Evolutionary conservation across 2,888 invertebrate species (phyloP).

Genomic region (Heliconius ethilla): DNA sequence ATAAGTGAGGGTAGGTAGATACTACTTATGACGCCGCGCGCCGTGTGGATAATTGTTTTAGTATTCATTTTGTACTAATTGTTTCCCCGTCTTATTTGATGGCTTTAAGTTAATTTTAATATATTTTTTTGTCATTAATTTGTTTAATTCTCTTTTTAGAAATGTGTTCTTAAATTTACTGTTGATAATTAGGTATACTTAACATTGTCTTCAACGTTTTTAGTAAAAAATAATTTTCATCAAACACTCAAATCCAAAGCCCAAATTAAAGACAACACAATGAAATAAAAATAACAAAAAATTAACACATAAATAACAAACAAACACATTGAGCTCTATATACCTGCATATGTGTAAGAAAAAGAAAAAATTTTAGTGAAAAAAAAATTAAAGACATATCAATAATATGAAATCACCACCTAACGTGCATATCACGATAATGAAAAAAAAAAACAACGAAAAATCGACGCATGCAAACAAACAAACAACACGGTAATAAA

Average conservation of each 20-base stretch:
- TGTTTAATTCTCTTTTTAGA: not conserved
- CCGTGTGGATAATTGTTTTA: not conserved
- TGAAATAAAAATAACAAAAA: not conserved
- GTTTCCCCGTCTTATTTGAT: not conserved
- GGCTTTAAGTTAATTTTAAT: not conserved
- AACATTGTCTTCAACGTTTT: too few relatives aligned
- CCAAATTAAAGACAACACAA: conserved; percentile 17
- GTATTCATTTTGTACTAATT: not conserved
- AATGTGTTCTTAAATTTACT: too few relatives aligned
- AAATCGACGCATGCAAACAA: not conserved
- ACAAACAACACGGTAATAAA: conserved; percentile 1
- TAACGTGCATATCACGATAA: conserved; percentile 8
- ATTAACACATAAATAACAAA: not conserved
- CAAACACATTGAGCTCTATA: conserved; percentile 4
- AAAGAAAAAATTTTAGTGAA: not conserved
- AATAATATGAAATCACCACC: not conserved
- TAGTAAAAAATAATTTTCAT: not conserved
- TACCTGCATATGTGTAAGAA: not conserved
- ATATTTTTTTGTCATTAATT: not conserved
- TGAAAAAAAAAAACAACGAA: not conserved
- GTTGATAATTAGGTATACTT: too few relatives aligned
- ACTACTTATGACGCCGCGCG: not conserved
- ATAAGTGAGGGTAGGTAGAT: not conserved
- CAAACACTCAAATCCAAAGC: conserved; percentile 11
- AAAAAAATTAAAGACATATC: not conserved